Base-by-base conservation (phyloP, 2,113 vertebrate species). In the Pollimyrus isidori region DNA sequence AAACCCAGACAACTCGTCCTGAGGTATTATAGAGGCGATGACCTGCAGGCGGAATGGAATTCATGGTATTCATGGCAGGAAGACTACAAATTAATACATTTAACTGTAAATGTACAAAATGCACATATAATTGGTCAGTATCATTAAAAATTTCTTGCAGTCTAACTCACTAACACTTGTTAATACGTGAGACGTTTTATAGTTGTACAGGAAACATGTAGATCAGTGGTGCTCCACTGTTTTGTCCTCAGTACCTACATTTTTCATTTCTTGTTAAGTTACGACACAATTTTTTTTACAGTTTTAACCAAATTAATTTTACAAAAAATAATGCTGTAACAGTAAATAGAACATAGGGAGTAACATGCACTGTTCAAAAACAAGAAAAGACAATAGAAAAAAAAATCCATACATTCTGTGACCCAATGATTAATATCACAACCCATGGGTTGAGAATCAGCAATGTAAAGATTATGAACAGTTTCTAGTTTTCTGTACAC, bases 1-100 rank as follows among this genome's bases (percentile, higher is more conserved):
- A 58, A 99, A 99, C 19, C 98, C 98, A 19, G 97, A 97, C 94
- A 99, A 99, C 0, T 91, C 91, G 1, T 99, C 98, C 88, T 97
- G 96, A 86, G 97, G 97, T 90, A 98, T 93, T 45, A 99, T 96
- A 0, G 98, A 99, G 1, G 98, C 96, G 89, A 99, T 96, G 26
- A 99, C 97, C 98, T 99, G 83, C 11, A 87, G 88, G 30, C 0
- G 35, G 35, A 42, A 80, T 80, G 73, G 73, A 76, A 39, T 39
- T 76, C 26, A 39, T 39, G 30, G n/a, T 65, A 65, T 65, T 65
- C n/a, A 65, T 26, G 13, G 39, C 30, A 39, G 69, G 69, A 80
- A 15, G 15, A 39, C 13, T 6, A 21, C 15, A 80, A 42, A 80
- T 7, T 42, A 80, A 15, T 42, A 80, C 17, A 69, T 69, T 4